Base-by-base conservation (phyloP, 2,113 vertebrate species). In the Xiphophorus hellerii region DNA sequence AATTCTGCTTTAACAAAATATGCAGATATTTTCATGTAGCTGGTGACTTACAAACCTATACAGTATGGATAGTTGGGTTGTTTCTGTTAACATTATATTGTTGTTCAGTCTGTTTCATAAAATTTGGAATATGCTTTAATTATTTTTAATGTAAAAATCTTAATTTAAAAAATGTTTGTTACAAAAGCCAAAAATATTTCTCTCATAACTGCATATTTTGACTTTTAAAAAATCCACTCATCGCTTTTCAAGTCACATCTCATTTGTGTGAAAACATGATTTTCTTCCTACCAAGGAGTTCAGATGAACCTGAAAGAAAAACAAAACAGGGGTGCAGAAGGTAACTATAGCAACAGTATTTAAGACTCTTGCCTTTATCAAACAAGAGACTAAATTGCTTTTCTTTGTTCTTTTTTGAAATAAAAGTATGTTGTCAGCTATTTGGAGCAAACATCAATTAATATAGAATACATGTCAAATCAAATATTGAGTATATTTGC, bases 341-440 rank as follows among this genome's bases (percentile, higher is more conserved):
- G 70, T 69, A 71, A 25, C 66, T 67, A 71, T 73, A 76, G 68
- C 27, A 77, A 29, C 28, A 3, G 25, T 17, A 62, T 12, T 30
- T 35, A 73, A 81, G 1, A 28, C 14, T 28, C 28, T 42, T 12
- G 5, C 17, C 7, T 20, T 62, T 6, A 60, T 70, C 31, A 60
- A 60, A 35, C 10, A 69, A 33, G n/a, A 29, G 4, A 8, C 74
- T 58, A 35, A 64, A 66, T 33, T 74, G 60, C 37, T 71, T 84
- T 73, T 86, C 71, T 81, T n/a, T 58, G 48, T 10, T 58, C 4
- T 25, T 69, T 33, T 13, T 4, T 35, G 3, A 54, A 33, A 65
- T 35, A 22, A 30, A 62, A 15, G 1, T 54, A 12, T n/a, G 37
- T 17, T 71, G 0, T 44, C 7, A 35, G 33, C 11, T 74, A 13